These are phyloP conservation scores for Julus scanicus DNA, from an alignment of 2,888 invertebrate species.

Conservation along the genomic window DNA sequence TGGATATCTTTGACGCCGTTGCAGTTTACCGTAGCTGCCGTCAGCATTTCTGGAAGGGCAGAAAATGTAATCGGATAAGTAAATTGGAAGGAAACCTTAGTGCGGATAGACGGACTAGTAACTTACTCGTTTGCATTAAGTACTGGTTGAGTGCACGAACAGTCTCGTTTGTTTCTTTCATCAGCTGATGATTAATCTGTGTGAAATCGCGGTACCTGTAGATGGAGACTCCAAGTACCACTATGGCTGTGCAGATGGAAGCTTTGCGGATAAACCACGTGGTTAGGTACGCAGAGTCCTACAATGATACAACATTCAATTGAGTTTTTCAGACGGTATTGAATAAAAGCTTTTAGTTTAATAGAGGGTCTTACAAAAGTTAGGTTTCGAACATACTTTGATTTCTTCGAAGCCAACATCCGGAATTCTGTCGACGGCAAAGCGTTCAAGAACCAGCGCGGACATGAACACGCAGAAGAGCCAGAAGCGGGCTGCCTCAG, in stretches of 20 bases:
- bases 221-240: not conserved
- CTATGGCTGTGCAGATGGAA: not conserved
- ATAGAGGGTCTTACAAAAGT: not conserved
- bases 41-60: not conserved
- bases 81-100: not conserved
- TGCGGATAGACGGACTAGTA: too few relatives aligned
- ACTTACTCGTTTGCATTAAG: not conserved
- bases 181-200: not conserved
- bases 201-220: not conserved
- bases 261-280: conserved; percentile 7
- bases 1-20: not conserved
- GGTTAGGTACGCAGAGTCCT: not conserved
- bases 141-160: not conserved
- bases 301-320: not conserved
- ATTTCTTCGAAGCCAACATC: not conserved
- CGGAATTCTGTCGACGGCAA: not conserved
- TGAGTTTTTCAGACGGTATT: too few relatives aligned
- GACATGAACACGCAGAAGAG: conserved; percentile 69
- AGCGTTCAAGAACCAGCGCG: not conserved
- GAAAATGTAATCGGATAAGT: not conserved
- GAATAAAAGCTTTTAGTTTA: too few relatives aligned
- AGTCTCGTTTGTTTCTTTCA: not conserved
- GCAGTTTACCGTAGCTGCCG: not conserved
- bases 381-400: not conserved
- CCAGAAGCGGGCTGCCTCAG: conserved; percentile 71